Evolutionary conservation across 2,888 invertebrate species (phyloP), one percentile per base, ranked within the genome.

Genomic region (Tillus elongatus): DNA sequence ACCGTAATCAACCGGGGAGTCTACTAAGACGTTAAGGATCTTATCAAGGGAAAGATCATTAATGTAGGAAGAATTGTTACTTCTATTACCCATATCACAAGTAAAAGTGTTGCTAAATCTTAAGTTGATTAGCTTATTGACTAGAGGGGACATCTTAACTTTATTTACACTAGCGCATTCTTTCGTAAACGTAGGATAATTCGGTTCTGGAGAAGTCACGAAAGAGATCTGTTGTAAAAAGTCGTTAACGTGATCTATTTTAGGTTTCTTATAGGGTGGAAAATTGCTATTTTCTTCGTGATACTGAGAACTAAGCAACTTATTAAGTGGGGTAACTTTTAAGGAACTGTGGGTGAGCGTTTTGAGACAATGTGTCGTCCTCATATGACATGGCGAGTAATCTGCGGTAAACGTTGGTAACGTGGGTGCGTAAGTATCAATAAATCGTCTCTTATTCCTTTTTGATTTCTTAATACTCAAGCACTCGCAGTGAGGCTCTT

Each of bases 21-120:
- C 75, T 43, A 77, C 67, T 36, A 77, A 73, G 40, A 74, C 76
- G 52, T 76, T 74, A 29, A 77, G 76, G 63, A 77, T 72, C 59
- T 66, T 70, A 52, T 77, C 75, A 30, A 77, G 58, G 58, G 73
- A 58, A 66, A 65, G 61, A 66, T 74, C 45, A 66, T 72, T 63
- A 64, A 73, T 65, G 48, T 69, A 70, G 3, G 71, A 70, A 0
- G 70, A 66, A 43, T 73, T 67, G 39, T 69, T 66, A 60, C 50
- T 64, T 61, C 34, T 57, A 60, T 50, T 69, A 63, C 30, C 67
- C 61, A 50, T 38, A 30, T 36, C 35, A 30, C 49, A 44, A 24
- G 41, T 41, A 35, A 68, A 70, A 56, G 69, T 67, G 40, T 70
- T 67, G 51, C 71, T 73, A 53, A 76, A 75, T 50, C 71, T 68